Evolutionary conservation across 2,113 vertebrate species (phyloP).

Genomic region (Oryctolagus cuniculus): mOryCun1.1 NC_091435.1:140875501-140876000

Average conservation of each 20-base stretch:
- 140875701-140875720: neutral
- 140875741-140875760: neutral
- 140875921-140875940: slow-evolving; percentile 96
- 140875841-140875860: slow-evolving; percentile 91
- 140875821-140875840: no score
- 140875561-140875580: neutral
- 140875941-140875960: slow-evolving; percentile 94
- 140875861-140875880: slow-evolving; percentile 97
- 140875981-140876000: slow-evolving; percentile 95
- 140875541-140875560: neutral
- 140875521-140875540: neutral
- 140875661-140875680: neutral
- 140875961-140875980: slow-evolving; percentile 90
- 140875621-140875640: neutral
- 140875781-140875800: neutral
- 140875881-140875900: slow-evolving; percentile 99
- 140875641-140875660: neutral
- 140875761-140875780: neutral
- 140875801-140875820: neutral
- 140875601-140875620: no score
- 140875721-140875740: neutral
- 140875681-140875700: neutral
- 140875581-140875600: neutral
- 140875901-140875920: slow-evolving; percentile 98
- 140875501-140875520: neutral